Percentiles rank a stretch among this genome's conserved stretches.
Evolutionary conservation across 2,888 invertebrate species (phyloP).

Genomic region (Acronicta psi): DNA sequence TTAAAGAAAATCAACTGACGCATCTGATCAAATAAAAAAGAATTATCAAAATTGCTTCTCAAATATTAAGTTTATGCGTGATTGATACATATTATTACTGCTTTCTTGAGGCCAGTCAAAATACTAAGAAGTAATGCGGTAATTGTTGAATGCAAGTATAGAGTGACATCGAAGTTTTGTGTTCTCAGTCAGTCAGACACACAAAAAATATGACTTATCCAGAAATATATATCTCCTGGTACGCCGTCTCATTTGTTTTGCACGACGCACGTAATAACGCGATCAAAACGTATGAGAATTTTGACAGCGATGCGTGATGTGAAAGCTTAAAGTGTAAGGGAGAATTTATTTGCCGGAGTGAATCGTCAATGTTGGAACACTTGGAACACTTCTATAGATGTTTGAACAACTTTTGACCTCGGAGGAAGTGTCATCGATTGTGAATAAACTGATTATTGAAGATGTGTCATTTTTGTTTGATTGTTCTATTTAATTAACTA

Average conservation of each 20-base stretch:
- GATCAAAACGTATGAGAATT: slow-evolving; percentile 87
- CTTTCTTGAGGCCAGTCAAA: no score
- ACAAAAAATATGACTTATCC: slow-evolving; percentile 25
- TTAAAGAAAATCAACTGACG: no score
- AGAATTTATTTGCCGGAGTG: slow-evolving; percentile 63
- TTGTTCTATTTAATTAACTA: no score
- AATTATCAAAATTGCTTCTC: no score
- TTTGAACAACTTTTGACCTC: slow-evolving; percentile 44
- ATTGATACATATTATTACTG: no score
- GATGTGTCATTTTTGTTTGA: not conserved
- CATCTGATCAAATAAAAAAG: no score
- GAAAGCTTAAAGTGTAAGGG: slow-evolving; percentile 72
- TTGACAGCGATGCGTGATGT: slow-evolving; percentile 80
- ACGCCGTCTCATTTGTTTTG: slow-evolving; percentile 81
- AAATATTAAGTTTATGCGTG: no score
- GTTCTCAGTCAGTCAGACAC: no score
- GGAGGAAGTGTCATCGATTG: slow-evolving; percentile 18
- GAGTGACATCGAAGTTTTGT: no score
- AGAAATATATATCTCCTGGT: slow-evolving; percentile 24
- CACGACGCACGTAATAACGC: slow-evolving; percentile 82
- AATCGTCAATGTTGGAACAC: slow-evolving; percentile 49
- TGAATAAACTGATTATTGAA: slow-evolving; percentile 9
- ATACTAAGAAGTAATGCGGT: no score
- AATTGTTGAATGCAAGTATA: no score
- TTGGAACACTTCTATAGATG: slow-evolving; percentile 33